Evolutionary conservation across 2,888 invertebrate species (phyloP).

Genomic region (Calliopum simillimum): DNA sequence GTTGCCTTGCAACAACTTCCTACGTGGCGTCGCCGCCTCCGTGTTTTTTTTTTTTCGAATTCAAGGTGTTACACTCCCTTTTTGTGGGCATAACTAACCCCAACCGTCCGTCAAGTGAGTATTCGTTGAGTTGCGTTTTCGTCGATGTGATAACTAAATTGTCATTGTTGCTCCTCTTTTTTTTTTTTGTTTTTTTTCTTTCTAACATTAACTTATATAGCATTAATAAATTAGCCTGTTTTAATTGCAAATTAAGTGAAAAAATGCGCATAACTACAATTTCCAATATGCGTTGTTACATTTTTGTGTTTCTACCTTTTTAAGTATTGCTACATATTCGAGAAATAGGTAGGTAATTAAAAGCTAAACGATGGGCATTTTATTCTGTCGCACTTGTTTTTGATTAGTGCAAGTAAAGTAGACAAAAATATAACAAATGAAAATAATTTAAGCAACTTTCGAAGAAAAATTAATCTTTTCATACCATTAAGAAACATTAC

Average conservation of each 20-base stretch:
- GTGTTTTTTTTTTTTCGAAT: not conserved
- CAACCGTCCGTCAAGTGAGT: not conserved
- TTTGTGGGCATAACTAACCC: not conserved
- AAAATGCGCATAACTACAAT: not conserved
- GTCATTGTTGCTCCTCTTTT: not conserved
- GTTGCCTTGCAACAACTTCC: not conserved
- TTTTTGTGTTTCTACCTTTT: too few species aligned
- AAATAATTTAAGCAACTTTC: too few species aligned
- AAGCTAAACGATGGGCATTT: too few species aligned
- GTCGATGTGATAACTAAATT: not conserved
- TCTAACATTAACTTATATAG: not conserved
- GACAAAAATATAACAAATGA: too few species aligned
- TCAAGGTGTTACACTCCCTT: not conserved
- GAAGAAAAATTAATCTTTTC: too few species aligned
- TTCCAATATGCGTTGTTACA: too few species aligned
- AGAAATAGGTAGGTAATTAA: too few species aligned
- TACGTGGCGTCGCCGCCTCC: not conserved
- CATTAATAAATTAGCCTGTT: conserved; percentile 11
- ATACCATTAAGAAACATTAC: too few species aligned
- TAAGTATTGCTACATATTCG: too few species aligned
- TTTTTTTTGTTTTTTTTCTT: not conserved
- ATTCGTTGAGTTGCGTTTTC: not conserved
- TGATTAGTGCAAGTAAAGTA: too few species aligned
- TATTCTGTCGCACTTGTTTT: too few species aligned
- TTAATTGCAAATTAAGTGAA: not conserved